Evolutionary conservation across 1,140 invertebrate species (phyloP).

Genomic region (Tetragnatha versicolor): DNA sequence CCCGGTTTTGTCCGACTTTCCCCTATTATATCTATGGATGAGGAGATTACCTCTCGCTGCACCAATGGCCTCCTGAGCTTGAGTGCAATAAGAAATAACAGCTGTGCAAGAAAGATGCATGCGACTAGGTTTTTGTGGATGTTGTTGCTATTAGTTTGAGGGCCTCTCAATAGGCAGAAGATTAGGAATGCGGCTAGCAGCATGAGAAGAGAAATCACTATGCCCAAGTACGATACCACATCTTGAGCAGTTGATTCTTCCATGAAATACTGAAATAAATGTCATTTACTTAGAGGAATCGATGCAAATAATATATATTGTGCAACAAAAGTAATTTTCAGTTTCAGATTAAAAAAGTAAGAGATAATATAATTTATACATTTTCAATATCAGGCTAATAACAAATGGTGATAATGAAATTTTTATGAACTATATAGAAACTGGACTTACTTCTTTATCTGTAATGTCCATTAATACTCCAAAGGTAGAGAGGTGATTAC

Average conservation of each 20-base stretch:
- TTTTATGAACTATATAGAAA: no score
- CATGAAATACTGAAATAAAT: conserved; percentile 54
- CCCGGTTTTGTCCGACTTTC: no score
- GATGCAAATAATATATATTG: no score
- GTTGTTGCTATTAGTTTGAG: conserved; percentile 88
- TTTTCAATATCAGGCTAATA: neutral
- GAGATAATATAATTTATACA: neutral
- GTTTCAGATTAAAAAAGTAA: neutral
- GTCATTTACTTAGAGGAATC: no score
- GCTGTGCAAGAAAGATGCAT: conserved; percentile 83
- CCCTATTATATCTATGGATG: no score
- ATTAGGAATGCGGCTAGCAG: conserved; percentile 72
- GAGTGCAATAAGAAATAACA: conserved; percentile 85
- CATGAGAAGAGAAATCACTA: conserved; percentile 76
- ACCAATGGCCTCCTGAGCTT: conserved; percentile 79
- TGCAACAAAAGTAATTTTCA: neutral
- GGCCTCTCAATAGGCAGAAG: conserved; percentile 75
- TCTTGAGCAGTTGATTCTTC: conserved; percentile 76
- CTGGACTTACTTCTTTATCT: conserved; percentile 54
- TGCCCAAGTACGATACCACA: conserved; percentile 86
- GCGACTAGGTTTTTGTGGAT: conserved; percentile 93
- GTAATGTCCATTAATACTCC: conserved; percentile 82
- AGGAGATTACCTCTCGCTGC: conserved; percentile 65
- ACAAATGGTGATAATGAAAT: neutral
- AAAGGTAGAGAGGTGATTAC: conserved; percentile 89